Evolutionary conservation across 1,140 invertebrate genomes (phyloP).

Genomic region (Globodera ellingtonae): DNA sequence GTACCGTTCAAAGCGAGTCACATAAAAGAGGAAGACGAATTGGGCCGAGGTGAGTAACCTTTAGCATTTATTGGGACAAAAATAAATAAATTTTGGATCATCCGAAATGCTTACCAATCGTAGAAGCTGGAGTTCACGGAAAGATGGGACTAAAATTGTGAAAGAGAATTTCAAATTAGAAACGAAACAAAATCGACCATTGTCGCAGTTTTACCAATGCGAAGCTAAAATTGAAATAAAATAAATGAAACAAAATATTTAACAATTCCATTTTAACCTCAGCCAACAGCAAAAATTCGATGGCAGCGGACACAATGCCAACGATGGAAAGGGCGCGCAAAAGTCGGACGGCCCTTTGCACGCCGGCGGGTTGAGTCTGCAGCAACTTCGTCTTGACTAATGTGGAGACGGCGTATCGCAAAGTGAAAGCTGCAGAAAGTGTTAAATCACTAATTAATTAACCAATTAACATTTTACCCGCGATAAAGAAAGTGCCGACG

Average conservation of each 20-base stretch:
- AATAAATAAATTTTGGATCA: not conserved
- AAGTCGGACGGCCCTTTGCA: slow-evolving; percentile 23
- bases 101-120: not conserved
- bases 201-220: not conserved
- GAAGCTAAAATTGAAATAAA: not conserved
- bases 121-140: slow-evolving; percentile 25
- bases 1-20: slow-evolving; percentile 21
- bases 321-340: slow-evolving; percentile 24
- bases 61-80: not conserved
- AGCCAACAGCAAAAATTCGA: slow-evolving; percentile 29
- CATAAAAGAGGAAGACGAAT: slow-evolving; percentile 25
- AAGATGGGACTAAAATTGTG: slow-evolving; percentile 9
- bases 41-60: slow-evolving; percentile 23
- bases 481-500: slow-evolving; percentile 16
- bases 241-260: not conserved
- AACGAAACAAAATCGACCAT: not conserved
- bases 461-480: not conserved
- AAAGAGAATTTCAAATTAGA: not conserved
- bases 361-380: slow-evolving; percentile 12
- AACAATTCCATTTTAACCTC: slow-evolving; percentile 1
- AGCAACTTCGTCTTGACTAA: slow-evolving; percentile 23
- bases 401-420: slow-evolving; percentile 18
- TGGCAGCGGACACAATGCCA: slow-evolving; percentile 18
- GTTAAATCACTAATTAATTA: not conserved
- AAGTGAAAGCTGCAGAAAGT: slow-evolving; percentile 12